Evolutionary conservation across 1,140 invertebrate species (phyloP).

Genomic region (Neodiprion lecontei): DNA sequence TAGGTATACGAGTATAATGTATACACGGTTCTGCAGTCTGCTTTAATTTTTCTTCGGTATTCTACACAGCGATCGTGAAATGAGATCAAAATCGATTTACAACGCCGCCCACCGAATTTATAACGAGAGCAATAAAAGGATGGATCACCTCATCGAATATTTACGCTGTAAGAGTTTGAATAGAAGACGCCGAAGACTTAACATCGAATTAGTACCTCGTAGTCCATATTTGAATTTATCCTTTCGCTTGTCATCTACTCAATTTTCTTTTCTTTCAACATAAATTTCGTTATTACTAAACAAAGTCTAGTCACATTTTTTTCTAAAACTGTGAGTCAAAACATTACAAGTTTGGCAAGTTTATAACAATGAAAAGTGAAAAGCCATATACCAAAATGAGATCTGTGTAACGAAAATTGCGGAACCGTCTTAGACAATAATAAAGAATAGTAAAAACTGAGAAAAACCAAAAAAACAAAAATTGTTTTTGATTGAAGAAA

Average conservation of each 20-base stretch:
- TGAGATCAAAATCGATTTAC: background rate
- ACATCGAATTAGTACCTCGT: too few relatives aligned
- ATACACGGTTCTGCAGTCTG: constrained; percentile 16
- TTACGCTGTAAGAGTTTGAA: too few relatives aligned
- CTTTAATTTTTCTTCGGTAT: constrained; percentile 12
- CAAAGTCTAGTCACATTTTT: too few relatives aligned
- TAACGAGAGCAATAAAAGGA: background rate
- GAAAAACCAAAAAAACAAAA: too few relatives aligned
- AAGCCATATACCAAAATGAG: too few relatives aligned
- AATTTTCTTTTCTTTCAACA: background rate
- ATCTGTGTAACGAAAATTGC: too few relatives aligned
- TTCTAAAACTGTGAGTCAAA: background rate
- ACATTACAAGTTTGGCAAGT: too few relatives aligned
- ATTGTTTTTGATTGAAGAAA: too few relatives aligned
- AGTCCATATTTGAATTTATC: background rate
- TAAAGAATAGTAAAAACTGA: too few relatives aligned
- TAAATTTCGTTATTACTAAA: background rate
- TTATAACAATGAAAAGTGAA: too few relatives aligned
- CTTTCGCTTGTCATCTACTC: background rate
- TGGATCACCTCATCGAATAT: background rate
- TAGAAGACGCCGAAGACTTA: too few relatives aligned
- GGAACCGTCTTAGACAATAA: too few relatives aligned
- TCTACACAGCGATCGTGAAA: background rate
- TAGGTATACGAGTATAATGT: constrained; percentile 20
- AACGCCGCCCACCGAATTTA: background rate